Evolutionary conservation across 2,797 vertebrate species (phyloP), one percentile per base, ranked within the genome.

Genomic region (Merluccius polli): DNA sequence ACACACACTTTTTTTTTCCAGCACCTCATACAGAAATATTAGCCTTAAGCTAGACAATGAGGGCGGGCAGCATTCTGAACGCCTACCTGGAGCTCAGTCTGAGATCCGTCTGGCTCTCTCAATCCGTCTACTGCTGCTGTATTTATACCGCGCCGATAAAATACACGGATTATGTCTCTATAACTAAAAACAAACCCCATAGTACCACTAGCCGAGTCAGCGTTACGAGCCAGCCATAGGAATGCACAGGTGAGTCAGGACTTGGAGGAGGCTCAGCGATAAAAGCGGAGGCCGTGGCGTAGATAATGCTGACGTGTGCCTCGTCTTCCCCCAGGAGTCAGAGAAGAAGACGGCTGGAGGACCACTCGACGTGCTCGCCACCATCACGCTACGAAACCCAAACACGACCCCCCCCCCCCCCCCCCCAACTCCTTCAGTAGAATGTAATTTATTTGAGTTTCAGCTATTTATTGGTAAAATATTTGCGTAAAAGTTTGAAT

Each of bases 391-490:
- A 91, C 79, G 24, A 33, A 35, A 32, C 33, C 30, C 33, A 0
- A 35, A 88, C 68, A 78, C 75, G 79, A 29, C 82, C n/a, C n/a
- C n/a, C n/a, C n/a, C 69, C 75, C 44, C 81, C 75, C 82, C 77
- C 76, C 68, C 44, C 63, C 44, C 76, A n/a, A 77, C 72, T 76
- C 80, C 52, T 72, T 73, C 81, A 36, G 82, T 90, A 86, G 86
- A 83, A 83, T 89, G 78, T 92, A 92, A 93, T 92, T 93, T 93
- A 93, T 93, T 92, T 76, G 86, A 88, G 87, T 89, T 75, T 84
- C 73, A 86, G n/a, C 84, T 93, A 92, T 93, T 93, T 93, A 93
- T 93, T 92, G 83, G 83, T 82, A 41, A 82, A 27, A 65, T 33
- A 80, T 72, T 32, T 80, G 63, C 83, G 72, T 85, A 65, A 65